Percentiles rank a stretch among this genome's conserved stretches.
phyloP scores from a whole-genome alignment of 1,140 invertebrate genomes.

The Brachionus calyciflorus region DNA sequence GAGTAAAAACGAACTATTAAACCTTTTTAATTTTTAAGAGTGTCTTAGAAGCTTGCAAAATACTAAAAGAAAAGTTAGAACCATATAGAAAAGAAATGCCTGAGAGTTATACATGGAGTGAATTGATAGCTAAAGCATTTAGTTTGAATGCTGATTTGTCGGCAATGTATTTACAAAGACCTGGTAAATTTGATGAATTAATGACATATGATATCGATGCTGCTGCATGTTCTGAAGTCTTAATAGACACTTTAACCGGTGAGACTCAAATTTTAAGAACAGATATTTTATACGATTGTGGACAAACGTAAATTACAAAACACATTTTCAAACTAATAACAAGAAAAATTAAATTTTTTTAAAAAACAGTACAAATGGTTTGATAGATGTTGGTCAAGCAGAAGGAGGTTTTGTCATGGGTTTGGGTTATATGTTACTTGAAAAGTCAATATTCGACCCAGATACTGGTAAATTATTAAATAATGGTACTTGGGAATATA shows the following conservation, averaged over 20 bases:
- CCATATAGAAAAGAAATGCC: slow-evolving; percentile 22
- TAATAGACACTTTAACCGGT: slow-evolving; percentile 64
- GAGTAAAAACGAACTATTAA: no score
- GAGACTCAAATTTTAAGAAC: slow-evolving; percentile 50
- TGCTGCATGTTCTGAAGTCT: slow-evolving; percentile 60
- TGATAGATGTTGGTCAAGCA: slow-evolving; percentile 67
- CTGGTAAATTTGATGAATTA: background rate
- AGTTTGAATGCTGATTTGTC: background rate
- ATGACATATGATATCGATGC: slow-evolving; percentile 49
- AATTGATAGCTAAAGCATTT: slow-evolving; percentile 40
- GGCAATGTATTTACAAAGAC: background rate
- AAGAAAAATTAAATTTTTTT: no score
- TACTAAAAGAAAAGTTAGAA: slow-evolving; percentile 46
- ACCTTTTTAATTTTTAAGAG: background rate
- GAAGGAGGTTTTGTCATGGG: slow-evolving; percentile 86
- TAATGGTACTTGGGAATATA: slow-evolving; percentile 77
- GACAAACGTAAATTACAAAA: slow-evolving; percentile 32
- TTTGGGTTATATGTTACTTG: slow-evolving; percentile 74
- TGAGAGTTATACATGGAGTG: slow-evolving; percentile 2
- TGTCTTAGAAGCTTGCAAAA: slow-evolving; percentile 45
- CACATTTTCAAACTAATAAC: background rate
- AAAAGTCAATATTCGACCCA: slow-evolving; percentile 70
- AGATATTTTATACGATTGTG: slow-evolving; percentile 45
- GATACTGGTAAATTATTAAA: slow-evolving; percentile 70
- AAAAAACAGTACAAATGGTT: slow-evolving; percentile 40